Evolutionary conservation across 2,888 invertebrate species (phyloP).

Genomic region (Dioctria rufipes): DNA sequence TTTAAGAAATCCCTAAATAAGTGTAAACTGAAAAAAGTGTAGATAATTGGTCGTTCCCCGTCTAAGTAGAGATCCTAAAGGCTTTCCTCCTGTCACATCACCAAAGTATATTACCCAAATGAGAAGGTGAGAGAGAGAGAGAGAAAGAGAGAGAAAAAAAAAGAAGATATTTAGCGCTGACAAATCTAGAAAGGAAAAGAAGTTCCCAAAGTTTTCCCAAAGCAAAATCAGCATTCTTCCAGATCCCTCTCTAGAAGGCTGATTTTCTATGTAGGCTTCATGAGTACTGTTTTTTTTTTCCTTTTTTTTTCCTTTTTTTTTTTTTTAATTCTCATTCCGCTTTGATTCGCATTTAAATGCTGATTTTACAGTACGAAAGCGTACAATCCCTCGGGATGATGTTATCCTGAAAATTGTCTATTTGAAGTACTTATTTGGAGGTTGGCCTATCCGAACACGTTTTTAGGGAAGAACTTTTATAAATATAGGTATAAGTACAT

Average conservation of each 20-base stretch:
- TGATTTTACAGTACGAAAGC: conserved; percentile 51
- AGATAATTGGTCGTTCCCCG: conserved; percentile 42
- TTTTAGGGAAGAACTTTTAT: neutral
- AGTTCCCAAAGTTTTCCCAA: conserved; percentile 19
- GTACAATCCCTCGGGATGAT: conserved; percentile 51
- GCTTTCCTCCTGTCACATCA: conserved; percentile 8
- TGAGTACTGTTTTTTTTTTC: conserved; percentile 16
- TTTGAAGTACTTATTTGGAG: conserved; percentile 51
- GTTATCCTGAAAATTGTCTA: conserved; percentile 54
- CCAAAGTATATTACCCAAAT: no score
- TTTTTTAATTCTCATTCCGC: conserved; percentile 36
- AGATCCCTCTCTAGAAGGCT: neutral
- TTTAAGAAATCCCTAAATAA: conserved; percentile 29
- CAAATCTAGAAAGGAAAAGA: conserved; percentile 33
- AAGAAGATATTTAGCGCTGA: conserved; percentile 15
- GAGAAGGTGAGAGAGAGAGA: no score
- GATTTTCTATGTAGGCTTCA: conserved; percentile 5
- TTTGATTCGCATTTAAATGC: conserved; percentile 54
- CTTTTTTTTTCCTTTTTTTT: conserved; percentile 22
- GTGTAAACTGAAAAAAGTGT: conserved; percentile 34
- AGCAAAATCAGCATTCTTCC: conserved; percentile 43
- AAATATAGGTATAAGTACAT: neutral
- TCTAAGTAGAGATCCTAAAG: conserved; percentile 33
- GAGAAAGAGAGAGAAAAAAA: no score
- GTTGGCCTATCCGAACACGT: neutral